Base-by-base conservation (phyloP, 2,113 vertebrate species). In the Chrysochloris asiatica region DNA sequence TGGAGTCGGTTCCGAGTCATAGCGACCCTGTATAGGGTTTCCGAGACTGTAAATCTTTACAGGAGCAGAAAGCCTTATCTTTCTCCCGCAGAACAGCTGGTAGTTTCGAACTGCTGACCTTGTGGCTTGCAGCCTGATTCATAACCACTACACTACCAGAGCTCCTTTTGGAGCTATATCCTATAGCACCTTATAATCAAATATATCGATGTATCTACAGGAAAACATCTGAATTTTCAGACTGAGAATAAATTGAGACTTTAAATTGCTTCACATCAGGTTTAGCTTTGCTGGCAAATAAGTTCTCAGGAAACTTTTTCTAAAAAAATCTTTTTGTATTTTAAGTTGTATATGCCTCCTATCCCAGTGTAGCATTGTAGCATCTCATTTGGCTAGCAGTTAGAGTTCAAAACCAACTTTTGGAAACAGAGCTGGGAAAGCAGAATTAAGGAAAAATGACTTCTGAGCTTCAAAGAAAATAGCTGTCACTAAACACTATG, bases 391-490 rank as follows among this genome's bases (percentile, higher is more conserved):
- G 14, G 47, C 33, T 26, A 30, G 45, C 50, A 16, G 16, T 86
- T 2, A 28, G 17, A 83, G 59, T 80, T 86, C 28, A 48, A 41
- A 48, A n/a, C 50, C 52, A 21, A 5, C 82, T 84, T 86, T 24
- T 28, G 41, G 67, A 43, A 79, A 54, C 45, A 83, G 80, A 83
- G 38, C 65, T 77, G 26, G 26, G n/a, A 89, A 84, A 65, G 59
- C 9, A 72, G 83, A 61, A 76, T 71, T 54, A 76, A 92, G 41
- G 36, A 90, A 72, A 87, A 93, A n/a, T 76, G 81, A 2, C 78
- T 89, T 54, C 56, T 63, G 30, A 80, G 33, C 30, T 54, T 89
- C 85, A 89, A 77, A 89, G 43, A 80, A 79, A 89, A 87, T 41
- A 48, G 54, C 72, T 86, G 72, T 86, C 56, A 61, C 33, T 41